Evolutionary conservation across 1,140 invertebrate species (phyloP).

Genomic region (Cydia amplana): DNA sequence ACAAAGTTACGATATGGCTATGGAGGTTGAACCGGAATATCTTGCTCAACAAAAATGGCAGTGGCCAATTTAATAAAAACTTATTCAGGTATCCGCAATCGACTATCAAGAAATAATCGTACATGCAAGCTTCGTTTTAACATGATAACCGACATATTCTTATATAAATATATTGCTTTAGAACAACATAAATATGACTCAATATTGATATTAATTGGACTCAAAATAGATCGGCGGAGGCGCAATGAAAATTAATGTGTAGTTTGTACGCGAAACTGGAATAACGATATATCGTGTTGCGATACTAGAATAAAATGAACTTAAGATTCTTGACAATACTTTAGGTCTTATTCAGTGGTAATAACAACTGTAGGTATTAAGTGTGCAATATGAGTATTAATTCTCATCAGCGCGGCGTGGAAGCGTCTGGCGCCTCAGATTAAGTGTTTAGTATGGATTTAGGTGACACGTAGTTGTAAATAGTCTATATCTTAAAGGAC

Average conservation of each 20-base stretch:
- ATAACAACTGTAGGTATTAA: conserved; percentile 37
- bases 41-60: conserved; percentile 22
- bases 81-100: conserved; percentile 14
- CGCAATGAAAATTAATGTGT: conserved; percentile 46
- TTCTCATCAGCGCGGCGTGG: conserved; percentile 44
- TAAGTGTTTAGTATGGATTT: conserved; percentile 22
- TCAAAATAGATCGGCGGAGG: conserved; percentile 47
- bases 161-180: conserved; percentile 40
- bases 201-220: conserved; percentile 50
- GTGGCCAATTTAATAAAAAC: conserved; percentile 1
- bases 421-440: conserved; percentile 37
- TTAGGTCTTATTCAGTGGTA: not conserved
- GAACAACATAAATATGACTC: conserved; percentile 43
- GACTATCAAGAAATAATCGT: not conserved
- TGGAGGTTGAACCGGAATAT: not conserved
- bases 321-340: not conserved
- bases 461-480: conserved; percentile 12
- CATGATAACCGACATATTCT: conserved; percentile 32
- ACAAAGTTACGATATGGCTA: conserved; percentile 19
- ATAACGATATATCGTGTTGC: conserved; percentile 24
- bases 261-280: conserved; percentile 44
- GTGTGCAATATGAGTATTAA: conserved; percentile 47
- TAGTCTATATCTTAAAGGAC: conserved; percentile 18
- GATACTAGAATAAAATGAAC: not conserved
- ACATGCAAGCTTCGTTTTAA: conserved; percentile 41